Base-by-base conservation (phyloP, 2,888 invertebrate species). In the Tipula unca region DNA sequence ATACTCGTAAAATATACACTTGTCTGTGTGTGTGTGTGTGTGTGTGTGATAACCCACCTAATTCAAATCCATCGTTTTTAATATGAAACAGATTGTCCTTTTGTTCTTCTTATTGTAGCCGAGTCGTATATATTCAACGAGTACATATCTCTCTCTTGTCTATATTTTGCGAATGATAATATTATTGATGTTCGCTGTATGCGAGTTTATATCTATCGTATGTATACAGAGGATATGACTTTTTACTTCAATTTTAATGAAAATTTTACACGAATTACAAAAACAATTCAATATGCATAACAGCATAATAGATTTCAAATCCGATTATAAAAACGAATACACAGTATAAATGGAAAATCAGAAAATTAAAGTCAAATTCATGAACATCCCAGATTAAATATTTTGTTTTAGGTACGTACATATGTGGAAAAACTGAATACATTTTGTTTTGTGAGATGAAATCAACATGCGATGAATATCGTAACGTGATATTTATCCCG, bases 81-180 rank as follows among this genome's bases (percentile, higher is more conserved):
- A 69, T 69, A 69, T 69, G 69, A 69, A 69, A 69, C 69, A 69
- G 69, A 69, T 69, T 69, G 69, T 69, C 69, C 69, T 69, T 69
- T 69, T 69, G 69, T 69, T 69, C 69, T 69, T 25, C 69, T 69
- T 69, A 48, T n/a, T n/a, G n/a, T n/a, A n/a, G n/a, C n/a, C n/a
- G n/a, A n/a, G n/a, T n/a, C n/a, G n/a, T 69, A 69, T 14, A 25
- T n/a, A 48, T 5, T 13, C 69, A 10, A 69, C 25, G 25, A 69
- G 69, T 69, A 69, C 48, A 48, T 17, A 48, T 48, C n/a, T 42
- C 42, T 54, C 6, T 69, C 25, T 48, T 25, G 69, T 69, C 69
- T 69, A 69, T 69, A 69, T 20, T 69, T 25, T 69, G 69, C 25
- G 69, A 10, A 69, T 25, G 69, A 54, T 54, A n/a, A 17, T 54